These are phyloP conservation scores for Neodontobutis hainanensis DNA, from an alignment of 2,113 vertebrate species.

Conservation along the genomic window DNA sequence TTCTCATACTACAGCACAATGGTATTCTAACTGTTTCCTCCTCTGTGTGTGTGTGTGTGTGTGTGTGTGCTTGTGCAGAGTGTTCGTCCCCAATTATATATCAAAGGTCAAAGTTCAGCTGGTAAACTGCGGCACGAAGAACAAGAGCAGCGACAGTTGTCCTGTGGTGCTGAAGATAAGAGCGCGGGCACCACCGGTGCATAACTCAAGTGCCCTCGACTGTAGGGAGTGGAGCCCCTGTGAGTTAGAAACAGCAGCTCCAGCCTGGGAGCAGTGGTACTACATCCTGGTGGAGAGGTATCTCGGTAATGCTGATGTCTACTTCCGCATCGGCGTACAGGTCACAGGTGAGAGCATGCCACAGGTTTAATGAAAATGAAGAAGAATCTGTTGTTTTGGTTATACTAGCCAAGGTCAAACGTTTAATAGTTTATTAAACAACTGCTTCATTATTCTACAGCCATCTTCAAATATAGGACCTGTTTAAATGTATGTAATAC, in stretches of 20 bases:
- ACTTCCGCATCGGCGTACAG: slow-evolving; percentile 90
- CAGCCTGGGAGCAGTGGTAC: slow-evolving; percentile 97
- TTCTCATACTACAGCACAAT: not conserved
- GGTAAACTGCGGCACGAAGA: slow-evolving; percentile 83
- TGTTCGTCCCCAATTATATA: slow-evolving; percentile 94
- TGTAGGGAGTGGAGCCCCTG: slow-evolving; percentile 84
- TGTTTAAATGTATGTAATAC: not conserved
- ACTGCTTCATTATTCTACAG: no score
- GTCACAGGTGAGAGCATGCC: slow-evolving; percentile 85
- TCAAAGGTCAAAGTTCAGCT: slow-evolving; percentile 90
- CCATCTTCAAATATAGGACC: no score
- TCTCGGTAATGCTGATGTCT: slow-evolving; percentile 78
- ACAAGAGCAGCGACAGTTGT: slow-evolving; percentile 79
- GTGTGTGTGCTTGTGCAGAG: slow-evolving; percentile 75
- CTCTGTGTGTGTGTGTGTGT: not conserved
- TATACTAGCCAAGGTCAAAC: no score
- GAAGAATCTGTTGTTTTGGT: not conserved
- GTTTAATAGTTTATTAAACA: no score
- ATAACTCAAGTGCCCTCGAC: slow-evolving; percentile 91
- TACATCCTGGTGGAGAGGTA: slow-evolving; percentile 93
- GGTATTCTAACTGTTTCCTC: not conserved
- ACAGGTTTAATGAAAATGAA: not conserved
- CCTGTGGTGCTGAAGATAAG: slow-evolving; percentile 89
- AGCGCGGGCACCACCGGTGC: slow-evolving; percentile 91
- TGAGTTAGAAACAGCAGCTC: slow-evolving; percentile 83